phyloP scores from a whole-genome alignment of 2,113 vertebrate species.

The Brachirus orientalis region DNA sequence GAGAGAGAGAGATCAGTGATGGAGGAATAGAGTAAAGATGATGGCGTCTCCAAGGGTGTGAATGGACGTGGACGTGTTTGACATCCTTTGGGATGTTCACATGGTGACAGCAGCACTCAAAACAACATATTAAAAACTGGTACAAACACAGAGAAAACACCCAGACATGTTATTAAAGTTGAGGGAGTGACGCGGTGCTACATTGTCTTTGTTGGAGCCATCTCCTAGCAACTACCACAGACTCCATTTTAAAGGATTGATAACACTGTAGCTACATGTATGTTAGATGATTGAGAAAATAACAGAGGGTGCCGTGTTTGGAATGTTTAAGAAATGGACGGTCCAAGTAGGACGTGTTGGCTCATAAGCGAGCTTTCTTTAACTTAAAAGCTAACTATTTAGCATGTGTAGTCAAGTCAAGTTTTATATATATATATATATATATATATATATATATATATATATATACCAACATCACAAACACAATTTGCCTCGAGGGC shows the following conservation, averaged over 20 bases:
- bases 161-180: slow-evolving; percentile 27
- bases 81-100: slow-evolving; percentile 33
- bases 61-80: slow-evolving; percentile 41
- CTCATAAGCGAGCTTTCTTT: too few species aligned
- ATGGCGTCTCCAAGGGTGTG: slow-evolving; percentile 30
- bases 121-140: slow-evolving; percentile 17
- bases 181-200: not conserved
- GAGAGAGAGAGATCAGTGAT: slow-evolving; percentile 12
- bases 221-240: slow-evolving; percentile 55
- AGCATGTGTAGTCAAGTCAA: too few species aligned
- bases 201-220: slow-evolving; percentile 1
- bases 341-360: too few species aligned
- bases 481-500: too few species aligned
- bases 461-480: too few species aligned
- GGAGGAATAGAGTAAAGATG: slow-evolving; percentile 26
- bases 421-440: too few species aligned
- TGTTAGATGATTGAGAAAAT: not conserved
- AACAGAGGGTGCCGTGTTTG: not conserved
- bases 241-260: slow-evolving; percentile 44
- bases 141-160: slow-evolving; percentile 19
- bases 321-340: not conserved
- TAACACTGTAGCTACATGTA: not conserved
- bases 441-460: too few species aligned
- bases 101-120: slow-evolving; percentile 1
- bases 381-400: too few species aligned